Evolutionary conservation across 2,113 vertebrate species (phyloP), one percentile per base, ranked within the genome.

Genomic region (Ornithorhynchus anatinus): DNA sequence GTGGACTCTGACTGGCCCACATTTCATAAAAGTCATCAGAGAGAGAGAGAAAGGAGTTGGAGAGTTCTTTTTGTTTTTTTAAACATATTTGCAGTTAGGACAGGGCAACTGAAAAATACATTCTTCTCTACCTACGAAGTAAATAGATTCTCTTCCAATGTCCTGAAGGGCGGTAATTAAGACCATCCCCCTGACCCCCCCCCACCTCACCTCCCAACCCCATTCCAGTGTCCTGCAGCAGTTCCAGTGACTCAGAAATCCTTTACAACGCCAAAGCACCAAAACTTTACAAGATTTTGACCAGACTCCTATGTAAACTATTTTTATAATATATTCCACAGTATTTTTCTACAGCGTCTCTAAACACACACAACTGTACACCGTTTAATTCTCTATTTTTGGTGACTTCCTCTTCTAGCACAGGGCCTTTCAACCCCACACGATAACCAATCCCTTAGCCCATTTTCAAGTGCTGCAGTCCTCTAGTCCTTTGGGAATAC

Each of bases 281-380:
- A 63, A n/a, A n/a, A 42, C 54, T 13, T 12, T 72, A 81, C 59
- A 71, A 84, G 42, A 63, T 80, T 83, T 77, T 60, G 38, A 77
- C 39, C 60, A 52, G 77, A 92, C 63, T 77, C 57, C 81, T 47
- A 86, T 15, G n/a, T 77, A 82, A 81, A 84, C 86, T 92, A 92
- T 88, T 96, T 96, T 90, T 96, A 98, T 90, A 96, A 92, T 93
- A 91, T 94, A 95, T 94, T 94, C 94, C 94, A 97, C 94, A 79
- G 90, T 96, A 94, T 93, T n/a, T n/a, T n/a, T 94, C 96, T 97
- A 97, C 91, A 95, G 93, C 95, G 93, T 95, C 94, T 92, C 89
- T 92, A 92, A 77, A 86, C 84, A 90, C 88, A 88, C 84, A 95
- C 76, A 71, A 82, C 84, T 91, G 91, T 91, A 93, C 89, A 91